These are phyloP conservation scores for Drosophila pandora DNA, from an alignment of 1,140 invertebrate genomes.

Conservation along the genomic window DNA sequence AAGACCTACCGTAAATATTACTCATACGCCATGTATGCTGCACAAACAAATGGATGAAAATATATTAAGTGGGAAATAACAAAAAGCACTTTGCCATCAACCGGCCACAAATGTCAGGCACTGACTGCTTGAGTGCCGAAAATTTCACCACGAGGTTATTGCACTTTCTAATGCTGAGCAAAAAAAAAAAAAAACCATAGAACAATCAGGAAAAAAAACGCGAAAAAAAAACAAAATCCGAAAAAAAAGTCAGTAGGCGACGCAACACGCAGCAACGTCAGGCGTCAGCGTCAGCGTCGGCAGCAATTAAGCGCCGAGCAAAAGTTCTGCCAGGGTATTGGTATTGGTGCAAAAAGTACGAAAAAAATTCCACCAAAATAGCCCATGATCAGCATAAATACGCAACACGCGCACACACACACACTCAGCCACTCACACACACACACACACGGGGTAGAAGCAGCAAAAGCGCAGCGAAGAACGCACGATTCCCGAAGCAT, in stretches of 20 bases:
- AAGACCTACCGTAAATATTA: not conserved
- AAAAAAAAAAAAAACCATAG: conserved; percentile 33
- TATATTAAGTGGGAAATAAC: not conserved
- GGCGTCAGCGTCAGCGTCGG: not conserved
- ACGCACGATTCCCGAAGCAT: conserved; percentile 33
- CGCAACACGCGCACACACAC: conserved; percentile 61
- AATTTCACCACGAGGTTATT: conserved; percentile 73
- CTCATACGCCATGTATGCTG: not conserved
- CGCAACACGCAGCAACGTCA: conserved; percentile 46
- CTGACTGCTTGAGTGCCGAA: conserved; percentile 30
- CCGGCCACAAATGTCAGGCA: conserved; percentile 44
- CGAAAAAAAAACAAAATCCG: conserved; percentile 12
- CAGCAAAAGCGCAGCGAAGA: conserved; percentile 49
- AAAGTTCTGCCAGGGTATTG: conserved; percentile 12
- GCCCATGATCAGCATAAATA: conserved; percentile 77
- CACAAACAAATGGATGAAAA: not conserved
- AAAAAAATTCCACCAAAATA: conserved; percentile 62
- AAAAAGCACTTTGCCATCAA: conserved; percentile 13
- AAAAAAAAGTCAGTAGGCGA: conserved; percentile 44
- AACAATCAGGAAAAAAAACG: conserved; percentile 35
- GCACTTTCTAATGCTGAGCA: conserved; percentile 66
- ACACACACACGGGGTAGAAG: conserved; percentile 22
- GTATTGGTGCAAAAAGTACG: conserved; percentile 65
- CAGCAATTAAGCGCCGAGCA: conserved; percentile 55
- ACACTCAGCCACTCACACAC: conserved; percentile 18